These are phyloP conservation scores for Lamellibrachia luymesi DNA, from an alignment of 1,140 invertebrate genomes.

Conservation along the genomic window DNA sequence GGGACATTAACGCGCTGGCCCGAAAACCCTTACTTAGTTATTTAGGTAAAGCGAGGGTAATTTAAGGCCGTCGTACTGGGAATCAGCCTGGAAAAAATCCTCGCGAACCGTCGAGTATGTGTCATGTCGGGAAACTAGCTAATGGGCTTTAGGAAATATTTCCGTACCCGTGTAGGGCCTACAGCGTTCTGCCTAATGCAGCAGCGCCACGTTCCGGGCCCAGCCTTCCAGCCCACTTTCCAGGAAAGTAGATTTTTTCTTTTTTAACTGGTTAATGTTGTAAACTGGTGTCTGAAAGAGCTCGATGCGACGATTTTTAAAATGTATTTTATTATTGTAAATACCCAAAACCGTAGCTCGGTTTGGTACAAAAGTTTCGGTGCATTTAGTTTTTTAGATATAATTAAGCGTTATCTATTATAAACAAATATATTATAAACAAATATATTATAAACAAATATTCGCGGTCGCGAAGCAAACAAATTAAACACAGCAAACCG, in stretches of 20 bases:
- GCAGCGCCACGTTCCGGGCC: background rate
- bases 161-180: background rate
- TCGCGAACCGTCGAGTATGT: background rate
- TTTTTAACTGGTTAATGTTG: background rate
- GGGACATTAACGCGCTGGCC: background rate
- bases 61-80: background rate
- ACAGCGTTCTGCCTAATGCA: background rate
- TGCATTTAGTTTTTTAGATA: too few species aligned
- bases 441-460: background rate
- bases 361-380: background rate
- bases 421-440: too few species aligned
- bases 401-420: too few species aligned
- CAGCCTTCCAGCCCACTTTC: background rate
- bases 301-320: background rate
- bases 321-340: background rate
- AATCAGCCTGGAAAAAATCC: background rate
- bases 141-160: background rate
- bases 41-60: background rate
- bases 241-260: background rate
- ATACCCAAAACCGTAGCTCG: background rate
- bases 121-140: background rate
- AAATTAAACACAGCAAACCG: background rate
- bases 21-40: background rate
- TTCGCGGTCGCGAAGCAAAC: background rate
- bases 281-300: background rate